phyloP scores from a whole-genome alignment of 2,888 invertebrate species.

The Frankliniella fusca region DNA sequence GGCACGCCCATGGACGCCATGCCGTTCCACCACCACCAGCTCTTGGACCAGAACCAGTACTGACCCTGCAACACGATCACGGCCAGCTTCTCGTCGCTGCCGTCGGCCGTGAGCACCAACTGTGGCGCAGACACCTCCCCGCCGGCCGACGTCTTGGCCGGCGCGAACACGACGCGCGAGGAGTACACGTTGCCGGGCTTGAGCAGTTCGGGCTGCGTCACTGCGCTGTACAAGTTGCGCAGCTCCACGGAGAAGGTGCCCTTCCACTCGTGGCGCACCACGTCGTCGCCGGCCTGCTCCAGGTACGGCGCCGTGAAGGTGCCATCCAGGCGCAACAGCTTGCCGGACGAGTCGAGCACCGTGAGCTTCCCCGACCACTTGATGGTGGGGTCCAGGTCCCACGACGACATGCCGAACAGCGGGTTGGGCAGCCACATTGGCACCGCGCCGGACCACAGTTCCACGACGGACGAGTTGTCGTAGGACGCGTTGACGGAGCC shows the following conservation, averaged over 20 bases:
- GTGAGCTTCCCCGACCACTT: neutral
- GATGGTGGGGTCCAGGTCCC: neutral
- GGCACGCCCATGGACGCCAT: neutral
- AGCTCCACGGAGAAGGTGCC: neutral
- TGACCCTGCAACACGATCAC: conserved; percentile 4
- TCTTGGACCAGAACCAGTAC: conserved; percentile 23
- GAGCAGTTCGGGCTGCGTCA: neutral
- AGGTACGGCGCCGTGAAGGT: neutral
- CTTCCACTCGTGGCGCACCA: neutral
- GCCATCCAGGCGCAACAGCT: neutral
- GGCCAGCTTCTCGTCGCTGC: neutral
- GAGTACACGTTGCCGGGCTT: neutral
- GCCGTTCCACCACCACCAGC: conserved; percentile 14
- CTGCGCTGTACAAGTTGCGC: neutral
- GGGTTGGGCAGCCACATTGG: conserved; percentile 12
- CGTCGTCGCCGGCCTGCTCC: neutral
- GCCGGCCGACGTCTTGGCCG: neutral
- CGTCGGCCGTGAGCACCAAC: neutral
- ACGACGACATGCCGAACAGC: neutral
- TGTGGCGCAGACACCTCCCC: neutral
- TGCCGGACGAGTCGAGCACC: neutral
- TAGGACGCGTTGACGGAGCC: neutral
- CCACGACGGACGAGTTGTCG: neutral
- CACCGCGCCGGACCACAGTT: neutral
- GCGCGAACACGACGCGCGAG: neutral